Conservation (phyloP, 2,113 vertebrate species). For the Sturnira hondurensis region DNA sequence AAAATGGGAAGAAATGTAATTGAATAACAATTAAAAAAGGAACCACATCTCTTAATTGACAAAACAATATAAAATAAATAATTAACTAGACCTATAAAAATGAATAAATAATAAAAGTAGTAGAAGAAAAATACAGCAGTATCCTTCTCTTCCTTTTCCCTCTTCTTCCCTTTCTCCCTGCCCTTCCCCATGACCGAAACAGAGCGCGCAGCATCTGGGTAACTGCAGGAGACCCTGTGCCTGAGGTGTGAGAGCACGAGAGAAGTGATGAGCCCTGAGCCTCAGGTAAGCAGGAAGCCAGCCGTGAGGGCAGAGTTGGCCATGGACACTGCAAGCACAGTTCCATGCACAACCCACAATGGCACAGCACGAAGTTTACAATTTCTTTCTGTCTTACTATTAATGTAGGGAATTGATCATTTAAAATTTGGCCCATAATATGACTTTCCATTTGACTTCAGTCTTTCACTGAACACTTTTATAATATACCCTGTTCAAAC, state of each 20-base stretch:
- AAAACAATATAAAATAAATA: too few species aligned
- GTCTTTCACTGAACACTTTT: background rate
- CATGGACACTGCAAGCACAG: background rate
- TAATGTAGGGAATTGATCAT: background rate
- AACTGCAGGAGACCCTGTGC: background rate
- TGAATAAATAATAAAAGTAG: background rate
- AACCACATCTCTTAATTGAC: too few species aligned
- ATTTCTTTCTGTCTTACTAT: background rate
- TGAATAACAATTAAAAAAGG: too few species aligned
- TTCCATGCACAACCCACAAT: background rate
- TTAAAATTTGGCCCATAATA: background rate
- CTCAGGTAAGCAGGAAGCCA: background rate
- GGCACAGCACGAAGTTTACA: background rate
- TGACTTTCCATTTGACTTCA: background rate
- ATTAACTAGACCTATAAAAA: too few species aligned
- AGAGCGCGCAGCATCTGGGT: background rate
- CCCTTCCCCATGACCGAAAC: background rate
- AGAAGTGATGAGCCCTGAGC: background rate
- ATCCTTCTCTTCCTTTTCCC: background rate
- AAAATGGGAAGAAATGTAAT: too few species aligned
- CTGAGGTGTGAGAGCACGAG: background rate
- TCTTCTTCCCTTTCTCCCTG: background rate
- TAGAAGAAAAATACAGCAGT: background rate
- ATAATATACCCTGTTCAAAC: background rate
- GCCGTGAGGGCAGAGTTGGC: background rate